phyloP scores from a whole-genome alignment of 2,797 vertebrate species.

The Furcifer pardalis region DNA sequence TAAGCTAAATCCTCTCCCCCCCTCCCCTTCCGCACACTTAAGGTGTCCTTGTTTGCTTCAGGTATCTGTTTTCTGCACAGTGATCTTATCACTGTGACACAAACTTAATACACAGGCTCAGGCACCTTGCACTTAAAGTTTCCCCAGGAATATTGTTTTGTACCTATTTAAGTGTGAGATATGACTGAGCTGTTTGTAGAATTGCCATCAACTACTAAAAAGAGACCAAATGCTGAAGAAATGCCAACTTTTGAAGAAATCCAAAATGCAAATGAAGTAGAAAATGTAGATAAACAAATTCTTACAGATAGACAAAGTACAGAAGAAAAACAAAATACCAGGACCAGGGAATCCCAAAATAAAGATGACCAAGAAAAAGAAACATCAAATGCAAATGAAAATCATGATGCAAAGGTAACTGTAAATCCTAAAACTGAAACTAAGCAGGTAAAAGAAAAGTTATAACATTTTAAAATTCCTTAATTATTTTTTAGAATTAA shows the following conservation, averaged over 20 bases:
- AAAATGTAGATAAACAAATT: conserved; percentile 23
- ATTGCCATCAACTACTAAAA: background rate
- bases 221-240: conserved; percentile 20
- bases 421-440: conserved; percentile 15
- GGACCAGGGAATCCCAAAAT: conserved; percentile 7
- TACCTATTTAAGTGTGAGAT: rapidly evolving
- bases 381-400: conserved; percentile 33
- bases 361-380: conserved; percentile 37
- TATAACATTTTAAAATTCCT: background rate
- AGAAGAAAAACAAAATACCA: conserved; percentile 30
- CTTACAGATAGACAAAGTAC: conserved; percentile 14
- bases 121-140: background rate
- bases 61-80: conserved; percentile 51
- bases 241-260: conserved; percentile 32
- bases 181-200: conserved; percentile 47
- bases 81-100: conserved; percentile 38
- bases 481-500: background rate
- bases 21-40: background rate
- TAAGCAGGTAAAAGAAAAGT: conserved; percentile 53
- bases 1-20: background rate
- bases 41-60: conserved; percentile 42
- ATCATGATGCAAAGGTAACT: background rate
- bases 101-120: conserved; percentile 5
- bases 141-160: background rate
- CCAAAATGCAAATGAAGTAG: conserved; percentile 15